These are phyloP conservation scores for Drosophila crucigera DNA, from an alignment of 2,888 invertebrate species.

Conservation along the genomic window DNA sequence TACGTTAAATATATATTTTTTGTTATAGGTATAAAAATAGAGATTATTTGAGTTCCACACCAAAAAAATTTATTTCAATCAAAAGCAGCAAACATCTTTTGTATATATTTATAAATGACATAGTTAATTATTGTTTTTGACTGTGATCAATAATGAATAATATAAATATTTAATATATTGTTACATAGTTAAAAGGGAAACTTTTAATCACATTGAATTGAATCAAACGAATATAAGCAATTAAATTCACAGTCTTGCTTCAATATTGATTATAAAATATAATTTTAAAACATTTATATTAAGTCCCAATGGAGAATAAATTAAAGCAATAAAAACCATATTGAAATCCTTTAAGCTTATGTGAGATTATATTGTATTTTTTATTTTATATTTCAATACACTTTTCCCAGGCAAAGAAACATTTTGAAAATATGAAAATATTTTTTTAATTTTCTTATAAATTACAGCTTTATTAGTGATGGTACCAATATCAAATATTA, in stretches of 20 bases:
- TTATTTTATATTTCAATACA: not conserved
- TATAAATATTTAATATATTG: constrained; percentile 54
- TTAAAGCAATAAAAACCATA: constrained; percentile 13
- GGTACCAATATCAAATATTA: constrained; percentile 10
- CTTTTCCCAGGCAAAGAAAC: not conserved
- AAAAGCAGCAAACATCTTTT: constrained; percentile 20
- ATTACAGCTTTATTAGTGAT: not conserved
- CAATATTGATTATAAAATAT: constrained; percentile 34
- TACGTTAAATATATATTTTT: constrained; percentile 23
- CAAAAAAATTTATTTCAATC: constrained; percentile 32
- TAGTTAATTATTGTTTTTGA: constrained; percentile 67
- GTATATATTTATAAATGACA: constrained; percentile 44
- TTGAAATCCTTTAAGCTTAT: not conserved
- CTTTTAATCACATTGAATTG: constrained; percentile 33
- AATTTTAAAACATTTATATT: not conserved
- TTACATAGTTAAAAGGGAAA: constrained; percentile 33
- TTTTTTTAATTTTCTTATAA: not conserved
- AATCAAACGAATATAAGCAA: constrained; percentile 63
- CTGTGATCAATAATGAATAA: constrained; percentile 79
- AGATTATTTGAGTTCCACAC: constrained; percentile 9
- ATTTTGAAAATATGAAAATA: not conserved
- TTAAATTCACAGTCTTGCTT: constrained; percentile 62
- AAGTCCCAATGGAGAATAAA: constrained; percentile 1
- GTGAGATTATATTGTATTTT: not conserved
- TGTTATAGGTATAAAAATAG: constrained; percentile 11